Evolutionary conservation across 1,140 invertebrate genomes (phyloP), one percentile per base, ranked within the genome.

Genomic region (Ctenoplectra terminalis): DNA sequence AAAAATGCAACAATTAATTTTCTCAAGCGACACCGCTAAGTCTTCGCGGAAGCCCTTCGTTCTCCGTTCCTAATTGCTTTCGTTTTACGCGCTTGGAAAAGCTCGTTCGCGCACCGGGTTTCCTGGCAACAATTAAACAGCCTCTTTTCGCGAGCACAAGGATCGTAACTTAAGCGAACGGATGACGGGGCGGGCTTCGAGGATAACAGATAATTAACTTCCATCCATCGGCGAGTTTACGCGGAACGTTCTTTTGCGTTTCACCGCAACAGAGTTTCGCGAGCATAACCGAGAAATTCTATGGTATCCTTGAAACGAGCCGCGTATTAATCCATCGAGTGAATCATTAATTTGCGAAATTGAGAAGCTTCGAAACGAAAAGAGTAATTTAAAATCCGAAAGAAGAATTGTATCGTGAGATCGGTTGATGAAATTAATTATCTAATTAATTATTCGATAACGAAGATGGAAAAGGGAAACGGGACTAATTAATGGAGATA

Each of bases 131-230:
- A 46, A 63, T 80, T 63, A 63, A 73, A 63, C 58, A 73, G 23
- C 26, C 43, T 11, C 54, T 48, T 50, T 52, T 71, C 69, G 37
- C 69, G 26, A 40, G 29, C 17, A 7, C n/a, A 6, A 23, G n/a
- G n/a, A 40, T 61, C n/a, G 66, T 52, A 70, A 48, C 26, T 64
- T 52, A 73, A 72, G 52, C 56, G 56, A 7, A 43, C 46, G 58
- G 40, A 60, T 56, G 34, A 17, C 4, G 54, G 31, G 13, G 17
- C 11, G 11, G 37, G 58, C 20, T 75, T 71, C 29, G 50, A 31
- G 31, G 56, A 72, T 85, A 82, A 82, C 69, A 31, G 73, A 70
- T 82, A 86, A 86, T 86, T 86, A 86, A 85, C 43, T 78, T 78
- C 54, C 54, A 67, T 52, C 70, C 70, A 60, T 84, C 54, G 37